phyloP scores from a whole-genome alignment of 1,140 invertebrate species.

The Melanaphis sacchari region DNA sequence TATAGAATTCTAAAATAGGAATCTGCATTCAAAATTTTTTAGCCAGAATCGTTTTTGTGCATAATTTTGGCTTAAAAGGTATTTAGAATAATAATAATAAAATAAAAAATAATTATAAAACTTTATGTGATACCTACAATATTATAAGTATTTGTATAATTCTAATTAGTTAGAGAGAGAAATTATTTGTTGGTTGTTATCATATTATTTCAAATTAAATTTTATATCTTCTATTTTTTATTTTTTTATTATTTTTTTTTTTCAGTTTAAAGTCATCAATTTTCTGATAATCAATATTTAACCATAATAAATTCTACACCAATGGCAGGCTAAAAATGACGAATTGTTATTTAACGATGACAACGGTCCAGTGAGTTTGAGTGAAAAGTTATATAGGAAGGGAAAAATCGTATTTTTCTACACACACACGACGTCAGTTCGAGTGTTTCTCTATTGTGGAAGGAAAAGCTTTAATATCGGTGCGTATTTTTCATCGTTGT shows the following conservation, averaged over 20 bases:
- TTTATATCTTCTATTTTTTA: not conserved
- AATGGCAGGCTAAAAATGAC: conserved; percentile 24
- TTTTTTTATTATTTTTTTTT: not conserved
- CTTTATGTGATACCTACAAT: not conserved
- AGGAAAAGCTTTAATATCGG: conserved; percentile 35
- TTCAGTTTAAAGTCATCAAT: conserved; percentile 19
- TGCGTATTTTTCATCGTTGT: conserved; percentile 36
- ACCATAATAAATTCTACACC: conserved; percentile 44
- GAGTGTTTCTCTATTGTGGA: conserved; percentile 18
- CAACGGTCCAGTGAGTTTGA: conserved; percentile 34
- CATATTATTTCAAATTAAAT: not conserved
- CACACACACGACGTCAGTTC: not conserved
- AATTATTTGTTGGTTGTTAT: not conserved
- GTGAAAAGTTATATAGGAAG: conserved; percentile 20
- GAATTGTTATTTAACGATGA: conserved; percentile 48
- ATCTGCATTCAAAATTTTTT: no score
- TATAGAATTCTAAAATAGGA: no score
- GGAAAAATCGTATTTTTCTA: conserved; percentile 38
- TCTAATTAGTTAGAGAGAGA: not conserved
- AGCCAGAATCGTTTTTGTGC: no score
- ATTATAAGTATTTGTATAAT: not conserved
- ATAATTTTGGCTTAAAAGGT: no score
- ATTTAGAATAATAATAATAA: no score
- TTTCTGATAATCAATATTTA: conserved; percentile 36
- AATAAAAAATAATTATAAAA: not conserved